Percentiles rank a stretch among this genome's conserved stretches.
phyloP scores from a whole-genome alignment of 2,113 vertebrate genomes.

The Myotis davidii region DNA sequence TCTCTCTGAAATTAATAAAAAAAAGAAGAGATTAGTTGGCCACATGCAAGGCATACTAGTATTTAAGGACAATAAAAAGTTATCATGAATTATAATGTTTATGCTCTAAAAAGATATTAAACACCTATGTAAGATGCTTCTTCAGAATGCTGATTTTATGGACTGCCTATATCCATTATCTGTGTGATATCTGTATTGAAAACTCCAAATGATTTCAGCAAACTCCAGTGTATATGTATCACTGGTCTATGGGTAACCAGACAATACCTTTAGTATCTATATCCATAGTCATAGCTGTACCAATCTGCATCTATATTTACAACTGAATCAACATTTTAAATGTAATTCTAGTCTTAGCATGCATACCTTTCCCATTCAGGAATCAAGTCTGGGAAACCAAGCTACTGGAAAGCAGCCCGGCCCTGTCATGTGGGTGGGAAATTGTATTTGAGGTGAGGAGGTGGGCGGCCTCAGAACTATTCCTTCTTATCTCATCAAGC shows the following conservation, averaged over 20 bases:
- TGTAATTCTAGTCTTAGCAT: neutral
- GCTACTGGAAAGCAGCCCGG: neutral
- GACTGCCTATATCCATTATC: neutral
- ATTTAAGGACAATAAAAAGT: neutral
- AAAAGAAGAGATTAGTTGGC: too few species aligned
- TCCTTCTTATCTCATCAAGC: slow-evolving; percentile 26
- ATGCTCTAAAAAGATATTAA: neutral
- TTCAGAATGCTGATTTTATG: neutral
- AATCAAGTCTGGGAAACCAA: neutral
- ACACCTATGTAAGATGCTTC: neutral
- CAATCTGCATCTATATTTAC: neutral
- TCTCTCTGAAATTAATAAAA: too few species aligned
- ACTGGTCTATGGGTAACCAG: neutral
- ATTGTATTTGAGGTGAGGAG: neutral
- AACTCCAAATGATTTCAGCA: neutral
- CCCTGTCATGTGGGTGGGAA: slow-evolving; percentile 9
- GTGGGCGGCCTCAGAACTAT: neutral
- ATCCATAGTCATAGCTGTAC: neutral
- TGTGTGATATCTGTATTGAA: neutral
- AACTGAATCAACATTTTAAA: neutral
- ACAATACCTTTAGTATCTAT: neutral
- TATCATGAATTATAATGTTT: neutral
- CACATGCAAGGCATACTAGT: neutral
- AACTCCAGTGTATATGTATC: neutral
- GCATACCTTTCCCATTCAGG: neutral